Conservation (phyloP, 1,140 invertebrate species). For the Sitophilus oryzae region DNA sequence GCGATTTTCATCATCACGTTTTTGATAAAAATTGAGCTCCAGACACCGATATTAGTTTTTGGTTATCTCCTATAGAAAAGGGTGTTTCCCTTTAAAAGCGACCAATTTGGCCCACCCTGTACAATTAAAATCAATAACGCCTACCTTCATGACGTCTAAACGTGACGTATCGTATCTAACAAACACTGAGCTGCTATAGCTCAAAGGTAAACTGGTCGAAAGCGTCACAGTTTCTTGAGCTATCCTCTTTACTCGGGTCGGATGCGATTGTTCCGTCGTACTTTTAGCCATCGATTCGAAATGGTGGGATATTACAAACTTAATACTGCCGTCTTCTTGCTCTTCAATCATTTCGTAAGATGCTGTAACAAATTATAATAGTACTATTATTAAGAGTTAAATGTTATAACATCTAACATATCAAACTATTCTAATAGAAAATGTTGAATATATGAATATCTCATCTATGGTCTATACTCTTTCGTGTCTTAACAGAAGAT, state of each 20-base stretch:
- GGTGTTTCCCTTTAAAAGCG: too few species aligned
- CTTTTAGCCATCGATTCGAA: conserved; percentile 84
- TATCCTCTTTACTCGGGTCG: conserved; percentile 81
- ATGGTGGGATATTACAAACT: conserved; percentile 84
- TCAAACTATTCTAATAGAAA: too few species aligned
- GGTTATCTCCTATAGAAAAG: too few species aligned
- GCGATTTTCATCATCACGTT: too few species aligned
- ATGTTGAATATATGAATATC: too few species aligned
- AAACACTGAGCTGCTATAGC: conserved; percentile 91
- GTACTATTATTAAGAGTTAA: too few species aligned
- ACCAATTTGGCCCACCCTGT: conserved; percentile 68
- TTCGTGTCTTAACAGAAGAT: too few species aligned
- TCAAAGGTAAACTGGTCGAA: conserved; percentile 88
- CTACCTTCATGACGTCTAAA: conserved; percentile 92
- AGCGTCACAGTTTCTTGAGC: conserved; percentile 94
- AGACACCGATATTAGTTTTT: too few species aligned
- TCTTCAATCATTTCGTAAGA: conserved; percentile 88
- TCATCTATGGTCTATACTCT: too few species aligned
- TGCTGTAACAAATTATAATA: conserved; percentile 59
- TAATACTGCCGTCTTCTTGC: conserved; percentile 63
- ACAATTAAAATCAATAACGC: conserved; percentile 54
- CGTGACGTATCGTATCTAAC: conserved; percentile 91
- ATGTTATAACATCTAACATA: too few species aligned
- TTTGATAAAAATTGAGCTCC: too few species aligned
- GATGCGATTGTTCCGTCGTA: conserved; percentile 78